Evolutionary conservation across 2,797 vertebrate genomes (phyloP).

Genomic region (Micromesistius poutassou): DNA sequence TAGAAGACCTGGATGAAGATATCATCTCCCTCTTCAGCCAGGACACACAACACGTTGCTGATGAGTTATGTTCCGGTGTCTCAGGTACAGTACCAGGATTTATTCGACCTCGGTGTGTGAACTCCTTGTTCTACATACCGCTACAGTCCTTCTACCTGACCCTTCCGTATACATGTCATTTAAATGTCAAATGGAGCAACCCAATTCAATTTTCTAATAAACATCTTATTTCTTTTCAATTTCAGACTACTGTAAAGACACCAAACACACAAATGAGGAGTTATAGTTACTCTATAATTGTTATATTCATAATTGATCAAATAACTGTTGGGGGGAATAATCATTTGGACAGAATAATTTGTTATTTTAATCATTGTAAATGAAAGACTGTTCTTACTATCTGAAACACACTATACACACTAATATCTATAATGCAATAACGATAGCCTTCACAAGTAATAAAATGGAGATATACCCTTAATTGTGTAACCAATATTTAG

Average conservation of each 20-base stretch:
- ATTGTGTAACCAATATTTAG: neutral
- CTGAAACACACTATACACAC: neutral
- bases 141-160: neutral
- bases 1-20: conserved; percentile 87
- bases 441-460: neutral
- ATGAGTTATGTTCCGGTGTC: conserved; percentile 81
- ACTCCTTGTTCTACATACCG: neutral
- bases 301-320: conserved; percentile 1
- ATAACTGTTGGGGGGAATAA: neutral
- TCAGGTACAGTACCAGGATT: conserved; percentile 75
- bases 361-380: neutral
- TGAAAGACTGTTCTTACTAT: neutral
- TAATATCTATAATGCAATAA: neutral
- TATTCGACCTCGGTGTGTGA: neutral
- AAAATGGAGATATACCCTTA: neutral
- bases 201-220: neutral
- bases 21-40: conserved; percentile 79
- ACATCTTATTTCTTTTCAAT: conserved; percentile 29
- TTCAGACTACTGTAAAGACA: conserved; percentile 64
- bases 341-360: neutral
- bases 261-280: conserved; percentile 45
- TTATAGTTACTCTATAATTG: conserved; percentile 44
- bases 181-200: neutral
- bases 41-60: conserved; percentile 69
- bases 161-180: neutral